Percentiles rank a stretch among this genome's conserved stretches.
These are phyloP conservation scores for Lineus longissimus DNA, from an alignment of 1,140 invertebrate species.

Conservation along the genomic window DNA sequence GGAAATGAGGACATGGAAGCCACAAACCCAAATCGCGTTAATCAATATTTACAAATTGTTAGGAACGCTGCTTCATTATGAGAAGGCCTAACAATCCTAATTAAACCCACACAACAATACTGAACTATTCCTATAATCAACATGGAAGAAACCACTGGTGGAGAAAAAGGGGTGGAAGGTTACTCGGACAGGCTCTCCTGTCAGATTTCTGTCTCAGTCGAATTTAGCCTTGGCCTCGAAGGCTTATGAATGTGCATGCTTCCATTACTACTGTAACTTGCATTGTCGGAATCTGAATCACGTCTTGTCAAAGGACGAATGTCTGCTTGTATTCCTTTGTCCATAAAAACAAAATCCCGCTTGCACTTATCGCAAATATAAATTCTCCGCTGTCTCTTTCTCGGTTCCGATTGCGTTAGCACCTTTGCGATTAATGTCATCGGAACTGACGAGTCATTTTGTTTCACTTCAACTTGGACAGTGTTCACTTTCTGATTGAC, in stretches of 20 bases:
- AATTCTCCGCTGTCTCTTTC: constrained; percentile 28
- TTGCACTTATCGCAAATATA: constrained; percentile 44
- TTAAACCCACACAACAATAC: no score
- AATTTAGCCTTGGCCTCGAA: constrained; percentile 5
- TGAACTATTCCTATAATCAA: no score
- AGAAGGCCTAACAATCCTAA: no score
- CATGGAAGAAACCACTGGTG: no score
- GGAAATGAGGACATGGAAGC: no score
- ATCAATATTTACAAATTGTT: no score
- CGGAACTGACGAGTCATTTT: constrained; percentile 65
- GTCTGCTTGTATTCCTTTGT: constrained; percentile 36
- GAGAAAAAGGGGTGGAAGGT: no score
- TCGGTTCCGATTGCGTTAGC: constrained; percentile 66
- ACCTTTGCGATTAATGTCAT: constrained; percentile 91
- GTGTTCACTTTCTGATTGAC: constrained; percentile 58
- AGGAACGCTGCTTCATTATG: no score
- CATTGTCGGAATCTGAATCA: background rate
- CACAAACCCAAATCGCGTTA: no score
- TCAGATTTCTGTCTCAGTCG: constrained; percentile 14
- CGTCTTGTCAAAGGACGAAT: background rate
- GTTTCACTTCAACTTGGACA: constrained; percentile 24
- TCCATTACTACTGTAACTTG: background rate
- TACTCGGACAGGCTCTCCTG: no score
- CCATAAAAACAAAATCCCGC: constrained; percentile 30
- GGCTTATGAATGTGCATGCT: background rate